Evolutionary conservation across 2,113 vertebrate genomes (phyloP), one percentile per base, ranked within the genome.

Genomic region (Sclerurus mexicanus): DNA sequence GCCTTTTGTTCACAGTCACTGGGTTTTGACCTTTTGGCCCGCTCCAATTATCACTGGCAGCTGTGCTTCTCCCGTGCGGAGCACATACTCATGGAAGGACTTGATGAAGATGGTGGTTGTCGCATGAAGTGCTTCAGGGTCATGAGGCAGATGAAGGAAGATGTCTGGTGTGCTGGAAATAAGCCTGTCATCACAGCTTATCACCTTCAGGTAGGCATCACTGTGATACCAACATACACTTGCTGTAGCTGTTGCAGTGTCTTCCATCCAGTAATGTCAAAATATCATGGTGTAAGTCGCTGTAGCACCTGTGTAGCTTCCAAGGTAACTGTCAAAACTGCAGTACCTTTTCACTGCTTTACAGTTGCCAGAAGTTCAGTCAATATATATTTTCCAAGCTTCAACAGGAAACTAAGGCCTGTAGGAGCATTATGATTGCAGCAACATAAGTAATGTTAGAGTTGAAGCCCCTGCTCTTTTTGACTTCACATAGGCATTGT

Each of bases 21-120:
- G 68, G 99, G 99, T 33, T 99, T 98, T 3, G 97, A 97, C 96
- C 95, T 99, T 58, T 64, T 98, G 97, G 98, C 98, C 76, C 95
- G 95, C 10, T 98, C 98, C 14, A 97, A 87, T 94, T 99, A 99
- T 22, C 98, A 99, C 98, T 99, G 99, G 98, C 98, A 98, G 95
- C 94, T 98, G 92, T 98, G 98, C 37, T 99, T 99, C 97, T 94
- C 96, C n/a, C 97, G 97, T 55, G 98, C 98, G 0, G 98, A 99
- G 91, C 98, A 84, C 74, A 81, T 98, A 46, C 95, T 99, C 94
- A 93, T 99, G 95, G 97, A 97, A 49, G 98, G 97, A 33, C 96
- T 99, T 17, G 98, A 99, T 63, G 98, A 99, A 49, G 98, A 99
- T 2, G 98, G 98, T 7, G 98, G 98, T 14, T 99, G 98, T 93